phyloP scores from a whole-genome alignment of 2,113 vertebrate genomes.

The Menura novaehollandiae region DNA sequence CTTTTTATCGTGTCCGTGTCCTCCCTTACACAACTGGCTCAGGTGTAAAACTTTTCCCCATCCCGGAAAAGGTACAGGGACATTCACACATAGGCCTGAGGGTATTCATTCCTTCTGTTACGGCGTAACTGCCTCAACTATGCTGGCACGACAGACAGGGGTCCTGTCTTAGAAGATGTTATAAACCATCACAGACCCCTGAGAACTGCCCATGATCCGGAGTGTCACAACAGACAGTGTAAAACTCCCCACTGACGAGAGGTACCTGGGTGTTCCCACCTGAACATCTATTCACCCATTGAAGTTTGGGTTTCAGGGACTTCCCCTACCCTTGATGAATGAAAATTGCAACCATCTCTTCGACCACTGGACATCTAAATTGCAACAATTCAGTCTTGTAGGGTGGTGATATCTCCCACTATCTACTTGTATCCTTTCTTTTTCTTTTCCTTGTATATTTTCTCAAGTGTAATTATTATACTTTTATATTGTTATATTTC shows the following conservation, averaged over 20 bases:
- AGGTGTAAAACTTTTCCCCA: not conserved
- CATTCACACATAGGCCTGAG: not conserved
- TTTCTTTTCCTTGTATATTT: not conserved
- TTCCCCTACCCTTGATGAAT: not conserved
- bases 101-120: not conserved
- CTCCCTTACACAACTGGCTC: not conserved
- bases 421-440: not conserved
- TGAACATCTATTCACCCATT: not conserved
- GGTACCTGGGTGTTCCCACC: not conserved
- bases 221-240: not conserved
- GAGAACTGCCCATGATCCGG: not conserved
- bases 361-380: not conserved
- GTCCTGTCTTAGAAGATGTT: not conserved
- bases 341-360: not conserved
- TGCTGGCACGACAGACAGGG: accelerated
- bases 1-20: not conserved
- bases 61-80: no score
- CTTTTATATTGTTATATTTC: not conserved
- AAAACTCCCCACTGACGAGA: not conserved
- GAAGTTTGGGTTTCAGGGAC: not conserved
- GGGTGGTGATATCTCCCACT: not conserved
- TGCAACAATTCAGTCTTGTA: not conserved
- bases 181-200: not conserved
- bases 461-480: not conserved
- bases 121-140: not conserved